A percentile compares a stretch with the other conserved stretches of the same genome.
Conservation (phyloP, 2,113 vertebrate genomes). For the Myxocyprinus asiaticus region DNA sequence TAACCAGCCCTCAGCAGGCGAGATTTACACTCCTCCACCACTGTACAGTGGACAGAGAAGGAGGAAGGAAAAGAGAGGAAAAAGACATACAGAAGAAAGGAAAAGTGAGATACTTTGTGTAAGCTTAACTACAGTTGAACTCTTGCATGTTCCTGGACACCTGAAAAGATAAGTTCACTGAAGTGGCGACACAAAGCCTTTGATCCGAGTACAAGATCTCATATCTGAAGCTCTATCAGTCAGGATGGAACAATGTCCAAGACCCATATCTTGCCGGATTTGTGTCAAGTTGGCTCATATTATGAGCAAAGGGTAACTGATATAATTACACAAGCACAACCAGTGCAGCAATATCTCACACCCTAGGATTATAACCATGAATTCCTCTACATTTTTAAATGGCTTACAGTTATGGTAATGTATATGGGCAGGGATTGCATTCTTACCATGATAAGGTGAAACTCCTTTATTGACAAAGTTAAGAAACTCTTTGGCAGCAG, state of each 20-base stretch:
- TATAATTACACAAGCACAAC: not conserved
- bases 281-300: not conserved
- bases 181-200: too few species aligned
- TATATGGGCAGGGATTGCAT: not conserved
- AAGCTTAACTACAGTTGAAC: not conserved
- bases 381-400: too few species aligned
- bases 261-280: not conserved
- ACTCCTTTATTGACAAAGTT: conserved; percentile 87
- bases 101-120: not conserved
- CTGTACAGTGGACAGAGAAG: conserved; percentile 61
- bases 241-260: not conserved
- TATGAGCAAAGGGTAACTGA: not conserved
- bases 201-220: not conserved
- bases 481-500: conserved; percentile 87
- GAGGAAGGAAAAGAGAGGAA: too few species aligned
- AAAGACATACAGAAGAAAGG: not conserved
- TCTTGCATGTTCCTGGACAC: too few species aligned
- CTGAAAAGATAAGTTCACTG: too few species aligned
- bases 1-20: conserved; percentile 88
- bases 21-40: conserved; percentile 87
- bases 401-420: too few species aligned
- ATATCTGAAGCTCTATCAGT: not conserved
- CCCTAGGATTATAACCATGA: not conserved
- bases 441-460: conserved; percentile 90
- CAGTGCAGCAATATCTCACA: not conserved